phyloP scores from a whole-genome alignment of 2,113 vertebrate species.

The Sturnus vulgaris region DNA sequence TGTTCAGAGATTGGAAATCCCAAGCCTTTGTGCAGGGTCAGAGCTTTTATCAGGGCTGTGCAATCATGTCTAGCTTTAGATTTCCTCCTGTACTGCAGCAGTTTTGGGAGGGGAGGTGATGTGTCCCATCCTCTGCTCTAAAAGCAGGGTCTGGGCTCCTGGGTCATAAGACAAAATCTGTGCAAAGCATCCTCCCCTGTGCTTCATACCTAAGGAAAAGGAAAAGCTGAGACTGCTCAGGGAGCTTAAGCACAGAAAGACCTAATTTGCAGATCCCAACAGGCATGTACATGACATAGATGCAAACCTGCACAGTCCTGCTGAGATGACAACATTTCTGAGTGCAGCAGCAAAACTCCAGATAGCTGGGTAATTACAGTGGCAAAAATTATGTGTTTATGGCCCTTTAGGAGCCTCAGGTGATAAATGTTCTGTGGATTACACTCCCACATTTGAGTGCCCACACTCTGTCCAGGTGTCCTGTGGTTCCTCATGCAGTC shows the following conservation, averaged over 20 bases:
- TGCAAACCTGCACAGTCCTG: constrained; percentile 27
- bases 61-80: background rate
- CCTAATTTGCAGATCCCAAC: constrained; percentile 58
- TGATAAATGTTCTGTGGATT: constrained; percentile 46
- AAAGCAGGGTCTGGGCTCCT: background rate
- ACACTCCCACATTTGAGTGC: background rate
- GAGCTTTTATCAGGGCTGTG: background rate
- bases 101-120: background rate
- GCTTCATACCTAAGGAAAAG: background rate
- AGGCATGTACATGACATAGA: background rate
- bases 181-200: background rate
- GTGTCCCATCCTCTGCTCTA: background rate
- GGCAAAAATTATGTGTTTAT: constrained; percentile 22
- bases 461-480: background rate
- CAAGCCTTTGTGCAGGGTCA: background rate
- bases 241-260: background rate
- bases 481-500: background rate
- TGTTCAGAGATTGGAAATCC: background rate
- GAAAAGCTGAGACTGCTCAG: background rate
- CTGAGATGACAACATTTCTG: constrained; percentile 38
- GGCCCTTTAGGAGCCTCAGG: constrained; percentile 35
- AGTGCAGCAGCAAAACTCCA: constrained; percentile 21
- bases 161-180: background rate
- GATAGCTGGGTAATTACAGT: constrained; percentile 51
- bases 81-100: background rate